Base-by-base conservation (phyloP, 2,888 invertebrate genomes). In the Baccha elongata region DNA sequence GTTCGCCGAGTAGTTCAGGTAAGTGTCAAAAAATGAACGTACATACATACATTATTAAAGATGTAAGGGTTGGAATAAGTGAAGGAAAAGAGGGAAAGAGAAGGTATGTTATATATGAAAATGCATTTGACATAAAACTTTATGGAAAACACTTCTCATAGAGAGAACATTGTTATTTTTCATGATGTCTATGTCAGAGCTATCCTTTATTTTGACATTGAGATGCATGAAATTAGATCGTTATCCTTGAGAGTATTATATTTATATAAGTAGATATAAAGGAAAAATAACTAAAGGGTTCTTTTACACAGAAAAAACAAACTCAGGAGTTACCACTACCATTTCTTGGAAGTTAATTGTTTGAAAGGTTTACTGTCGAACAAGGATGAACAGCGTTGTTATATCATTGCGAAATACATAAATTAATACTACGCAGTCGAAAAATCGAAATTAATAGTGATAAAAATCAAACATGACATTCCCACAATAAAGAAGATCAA, bases 1-100 rank as follows among this genome's bases (percentile, higher is more conserved):
- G 96, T 90, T 94, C 95, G 86, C 96, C 97, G 64, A 94, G 94
- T 88, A 95, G 94, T 89, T 94, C 95, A 87, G 93, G 93, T 93
- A 87, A 87, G 87, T 84, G 71, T 44, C 42, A 60, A 44, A 60
- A 32, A 32, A 17, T n/a, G n/a, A n/a, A n/a, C n/a, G n/a, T n/a
- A n/a, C n/a, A n/a, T n/a, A n/a, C n/a, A n/a, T n/a, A n/a, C n/a
- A n/a, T n/a, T n/a, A n/a, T n/a, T n/a, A n/a, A n/a, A n/a, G n/a
- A n/a, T n/a, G n/a, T n/a, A 32, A 4, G 29, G 29, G 8, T 32
- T 1, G 29, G 29, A 23, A 23, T 4, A 23, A 23, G 5, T 32
- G 8, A 32, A 8, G 29, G 29, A 8, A 8, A 40, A 10, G 11
- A 64, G 23, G 58, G 4, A 35, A n/a, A 37, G 1, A 29, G 15